These are phyloP conservation scores for Polydrusus cervinus DNA, from an alignment of 2,888 invertebrate genomes.

Conservation along the genomic window DNA sequence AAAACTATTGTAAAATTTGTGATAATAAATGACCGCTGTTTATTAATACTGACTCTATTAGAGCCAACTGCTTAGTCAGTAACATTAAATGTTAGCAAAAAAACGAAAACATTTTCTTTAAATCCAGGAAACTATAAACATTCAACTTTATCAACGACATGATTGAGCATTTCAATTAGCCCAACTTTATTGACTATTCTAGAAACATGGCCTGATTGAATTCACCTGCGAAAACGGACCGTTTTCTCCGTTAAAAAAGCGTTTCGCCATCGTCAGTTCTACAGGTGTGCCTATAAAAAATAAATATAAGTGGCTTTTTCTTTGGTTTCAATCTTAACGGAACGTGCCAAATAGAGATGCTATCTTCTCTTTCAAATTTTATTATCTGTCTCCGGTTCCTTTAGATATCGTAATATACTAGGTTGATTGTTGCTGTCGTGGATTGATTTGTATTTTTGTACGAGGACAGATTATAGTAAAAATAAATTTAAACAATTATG, in stretches of 20 bases:
- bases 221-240: constrained; percentile 35
- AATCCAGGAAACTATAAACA: constrained; percentile 32
- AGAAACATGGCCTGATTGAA: constrained; percentile 32
- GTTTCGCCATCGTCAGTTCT: constrained; percentile 30
- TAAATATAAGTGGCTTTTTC: constrained; percentile 30
- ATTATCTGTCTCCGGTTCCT: constrained; percentile 48
- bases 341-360: constrained; percentile 48
- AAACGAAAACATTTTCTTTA: constrained; percentile 25
- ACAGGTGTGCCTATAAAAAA: constrained; percentile 43
- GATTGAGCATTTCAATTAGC: constrained; percentile 24
- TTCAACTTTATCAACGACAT: constrained; percentile 32
- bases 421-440: constrained; percentile 14
- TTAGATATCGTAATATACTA: constrained; percentile 23
- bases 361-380: constrained; percentile 37
- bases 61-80: not conserved
- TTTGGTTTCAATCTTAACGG: constrained; percentile 46
- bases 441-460: constrained; percentile 17
- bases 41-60: not conserved
- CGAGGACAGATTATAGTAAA: not conserved
- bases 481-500: too few relatives aligned
- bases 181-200: constrained; percentile 24
- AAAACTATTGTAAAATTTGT: too few relatives aligned
- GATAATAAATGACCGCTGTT: not conserved
- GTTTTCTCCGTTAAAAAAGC: constrained; percentile 17
- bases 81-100: not conserved